Base-by-base conservation (phyloP, 1,140 invertebrate genomes). In the Pogonognathellus flavescens region DNA sequence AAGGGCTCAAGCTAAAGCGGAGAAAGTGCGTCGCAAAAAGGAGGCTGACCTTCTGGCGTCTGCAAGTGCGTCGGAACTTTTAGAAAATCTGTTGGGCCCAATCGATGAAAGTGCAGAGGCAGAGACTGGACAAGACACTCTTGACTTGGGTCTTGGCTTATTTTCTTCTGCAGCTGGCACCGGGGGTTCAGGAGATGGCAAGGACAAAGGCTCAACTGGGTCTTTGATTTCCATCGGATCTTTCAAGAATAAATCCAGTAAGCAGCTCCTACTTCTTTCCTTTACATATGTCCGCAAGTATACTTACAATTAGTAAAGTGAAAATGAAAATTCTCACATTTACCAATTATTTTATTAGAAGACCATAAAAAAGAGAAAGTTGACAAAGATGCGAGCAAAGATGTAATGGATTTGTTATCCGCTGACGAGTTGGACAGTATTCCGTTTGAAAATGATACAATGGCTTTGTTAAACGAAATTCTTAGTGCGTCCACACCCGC, bases 381-480 rank as follows among this genome's bases (percentile, higher is more conserved):
- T 0, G 59, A 87, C 7, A 85, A 85, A 18, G 88, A 89, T 4
- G 83, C 86, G 20, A 89, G 90, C 9, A 87, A 88, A 72, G 88
- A 89, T 85, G 86, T 66, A 5, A 87, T 88, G 50, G 84, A 86
- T 13, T 70, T 86, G 31, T 50, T 87, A 7, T 83, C 82, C 8
- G 85, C 82, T 10, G 86, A 87, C 5, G 86, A 87, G n/a, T 86
- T 88, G 60, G 86, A 87, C 7, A 84, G 84, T 13, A 55, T 88
- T 72, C 50, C 84, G 1, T 82, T 86, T 41, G 88, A 89, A 83
- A 85, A 85, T 50, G 88, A 89, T 82, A 86, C 88, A 20, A 85
- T 89, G 85, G 62, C 88, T 50, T 84, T 89, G 57, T 83, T 89
- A 13, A 91, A 91, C 85, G 92, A 92, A 89, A 92, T 92, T 85